Conservation (phyloP, 2,113 vertebrate species). For the Aythya baeri region DNA sequence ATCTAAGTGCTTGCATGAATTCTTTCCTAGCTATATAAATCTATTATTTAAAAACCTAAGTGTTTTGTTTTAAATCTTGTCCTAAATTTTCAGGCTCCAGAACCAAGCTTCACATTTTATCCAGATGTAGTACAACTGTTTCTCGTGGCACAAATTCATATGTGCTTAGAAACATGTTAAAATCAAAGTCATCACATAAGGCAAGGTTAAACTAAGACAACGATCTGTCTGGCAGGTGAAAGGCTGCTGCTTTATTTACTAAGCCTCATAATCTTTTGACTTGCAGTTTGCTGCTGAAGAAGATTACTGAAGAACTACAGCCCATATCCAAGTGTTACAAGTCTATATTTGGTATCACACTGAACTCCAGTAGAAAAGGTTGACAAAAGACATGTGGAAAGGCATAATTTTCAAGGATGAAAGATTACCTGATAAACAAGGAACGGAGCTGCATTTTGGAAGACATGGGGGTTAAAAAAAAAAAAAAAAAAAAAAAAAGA, state of each 20-base stretch:
- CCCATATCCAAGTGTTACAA: conserved; percentile 50
- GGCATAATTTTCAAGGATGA: neutral
- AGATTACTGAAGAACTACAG: conserved; percentile 54
- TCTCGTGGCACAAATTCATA: neutral
- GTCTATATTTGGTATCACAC: conserved; percentile 33
- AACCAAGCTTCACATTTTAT: neutral
- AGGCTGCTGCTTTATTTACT: conserved; percentile 56
- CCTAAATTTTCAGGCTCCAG: neutral
- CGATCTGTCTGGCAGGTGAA: conserved; percentile 46
- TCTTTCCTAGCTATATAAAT: neutral
- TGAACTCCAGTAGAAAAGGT: neutral
- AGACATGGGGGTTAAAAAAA: neutral
- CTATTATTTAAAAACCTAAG: neutral
- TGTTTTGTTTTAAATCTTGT: neutral
- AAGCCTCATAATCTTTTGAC: conserved; percentile 62
- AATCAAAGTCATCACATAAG: neutral
- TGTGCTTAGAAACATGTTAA: neutral
- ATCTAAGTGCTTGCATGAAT: neutral
- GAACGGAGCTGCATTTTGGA: neutral
- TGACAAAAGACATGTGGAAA: neutral
- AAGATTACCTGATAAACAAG: neutral
- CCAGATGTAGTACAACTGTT: neutral
- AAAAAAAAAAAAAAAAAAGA: no score
- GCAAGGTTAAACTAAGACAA: conserved; percentile 36
- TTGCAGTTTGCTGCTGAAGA: conserved; percentile 36